Evolutionary conservation across 2,888 invertebrate species (phyloP).

Genomic region (Nephrotoma guestfalica): DNA sequence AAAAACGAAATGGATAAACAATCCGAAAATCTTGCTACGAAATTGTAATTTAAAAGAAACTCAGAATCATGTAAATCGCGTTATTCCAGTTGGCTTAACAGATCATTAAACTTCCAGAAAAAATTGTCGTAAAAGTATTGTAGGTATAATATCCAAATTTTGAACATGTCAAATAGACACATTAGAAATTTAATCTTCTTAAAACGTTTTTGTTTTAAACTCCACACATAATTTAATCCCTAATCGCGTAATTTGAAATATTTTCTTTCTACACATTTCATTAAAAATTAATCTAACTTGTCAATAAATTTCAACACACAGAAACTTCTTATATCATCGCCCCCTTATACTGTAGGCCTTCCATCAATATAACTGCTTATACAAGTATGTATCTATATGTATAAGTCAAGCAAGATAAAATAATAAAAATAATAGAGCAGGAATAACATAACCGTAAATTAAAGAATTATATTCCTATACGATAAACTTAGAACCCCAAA

Average conservation of each 20-base stretch:
- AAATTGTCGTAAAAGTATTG: too few relatives aligned
- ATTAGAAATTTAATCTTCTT: neutral
- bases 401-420: neutral
- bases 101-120: too few relatives aligned
- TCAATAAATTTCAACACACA: neutral
- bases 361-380: neutral
- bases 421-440: neutral
- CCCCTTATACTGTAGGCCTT: neutral
- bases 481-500: neutral
- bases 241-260: neutral
- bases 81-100: too few relatives aligned
- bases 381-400: neutral
- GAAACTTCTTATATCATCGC: neutral
- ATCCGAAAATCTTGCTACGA: too few relatives aligned
- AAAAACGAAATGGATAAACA: too few relatives aligned
- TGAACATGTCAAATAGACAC: neutral
- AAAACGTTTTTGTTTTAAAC: neutral
- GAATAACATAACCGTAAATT: neutral
- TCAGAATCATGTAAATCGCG: too few relatives aligned
- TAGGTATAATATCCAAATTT: neutral
- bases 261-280: neutral
- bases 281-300: neutral
- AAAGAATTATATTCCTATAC: neutral
- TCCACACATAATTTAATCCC: neutral
- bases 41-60: too few relatives aligned